Evolutionary conservation across 1,140 invertebrate genomes (phyloP), one percentile per base, ranked within the genome.

Genomic region (Zaprionus gabonicus): DNA sequence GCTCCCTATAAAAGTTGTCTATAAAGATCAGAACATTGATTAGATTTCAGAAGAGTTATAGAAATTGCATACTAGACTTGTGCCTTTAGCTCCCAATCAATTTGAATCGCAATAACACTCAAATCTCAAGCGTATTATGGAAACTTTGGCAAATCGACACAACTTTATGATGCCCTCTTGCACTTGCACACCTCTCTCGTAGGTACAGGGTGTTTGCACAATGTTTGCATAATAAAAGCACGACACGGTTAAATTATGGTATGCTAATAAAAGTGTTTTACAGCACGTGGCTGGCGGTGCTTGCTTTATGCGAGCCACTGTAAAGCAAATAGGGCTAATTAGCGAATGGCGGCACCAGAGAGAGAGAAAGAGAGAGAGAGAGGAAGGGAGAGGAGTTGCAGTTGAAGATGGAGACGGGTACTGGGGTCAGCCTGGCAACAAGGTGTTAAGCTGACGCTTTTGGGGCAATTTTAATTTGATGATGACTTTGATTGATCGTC

Each of bases 181-280:
- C 38, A 41, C 15, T 41, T 41, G 38, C 38, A n/a, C 15, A 41
- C 38, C 41, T 46, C n/a, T 17, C 41, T 46, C n/a, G 7, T 15
- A n/a, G n/a, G 7, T 65, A 65, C 63, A 65, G 63, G 25, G 49
- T 64, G 63, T 46, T 25, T 9, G 53, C 46, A 55, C 12, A n/a
- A 23, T 64, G 44, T 71, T 71, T 71, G 69, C 62, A 49, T 51
- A 71, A 71, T 57, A 46, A 71, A 60, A 64, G 1, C 34, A 64
- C 34, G 36, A 38, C n/a, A 53, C 31, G 28, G 1, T 31, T 44
- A 34, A 59, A 60, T 73, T 73, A 69, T 69, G 71, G 15, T 60
- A 68, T 69, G 71, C 34, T 60, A 68, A 73, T 73, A 73, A 69
- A 58, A 67, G 38, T 57, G 28, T 44, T 67, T 67, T 67, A 58